phyloP scores from a whole-genome alignment of 2,888 invertebrate genomes.

The Pterobdella sp. region DNA sequence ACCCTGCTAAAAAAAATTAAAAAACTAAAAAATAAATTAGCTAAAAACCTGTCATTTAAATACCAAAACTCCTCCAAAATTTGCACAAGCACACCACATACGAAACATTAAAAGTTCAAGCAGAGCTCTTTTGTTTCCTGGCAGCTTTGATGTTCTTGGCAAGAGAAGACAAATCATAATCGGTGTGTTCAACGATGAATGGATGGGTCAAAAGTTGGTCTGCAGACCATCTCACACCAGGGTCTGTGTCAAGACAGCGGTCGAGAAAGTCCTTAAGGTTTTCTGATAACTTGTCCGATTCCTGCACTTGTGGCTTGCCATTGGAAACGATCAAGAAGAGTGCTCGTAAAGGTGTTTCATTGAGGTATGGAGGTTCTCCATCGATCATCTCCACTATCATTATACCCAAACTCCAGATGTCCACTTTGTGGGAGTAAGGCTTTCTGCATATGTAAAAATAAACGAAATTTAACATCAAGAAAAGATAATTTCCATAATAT shows the following conservation, averaged over 20 bases:
- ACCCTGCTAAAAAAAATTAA: too few species aligned
- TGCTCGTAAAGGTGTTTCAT: conserved; percentile 87
- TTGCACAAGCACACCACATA: too few species aligned
- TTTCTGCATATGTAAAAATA: conserved; percentile 66
- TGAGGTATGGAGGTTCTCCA: conserved; percentile 96
- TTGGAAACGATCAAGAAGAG: conserved; percentile 32
- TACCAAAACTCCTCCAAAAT: too few species aligned
- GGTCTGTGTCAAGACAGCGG: conserved; percentile 56
- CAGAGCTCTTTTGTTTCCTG: conserved; percentile 40
- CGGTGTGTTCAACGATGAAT: conserved; percentile 85
- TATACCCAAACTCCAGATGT: conserved; percentile 94
- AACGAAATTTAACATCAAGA: background rate
- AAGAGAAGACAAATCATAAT: conserved; percentile 74
- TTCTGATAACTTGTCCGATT: conserved; percentile 68
- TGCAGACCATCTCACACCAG: conserved; percentile 55
- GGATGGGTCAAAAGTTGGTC: conserved; percentile 66
- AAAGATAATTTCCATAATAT: background rate
- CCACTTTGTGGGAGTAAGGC: conserved; percentile 95
- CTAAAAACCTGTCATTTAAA: too few species aligned
- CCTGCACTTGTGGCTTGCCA: conserved; percentile 80
- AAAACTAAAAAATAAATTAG: too few species aligned
- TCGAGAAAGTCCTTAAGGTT: conserved; percentile 38
- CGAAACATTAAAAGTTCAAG: background rate
- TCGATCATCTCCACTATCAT: conserved; percentile 99
- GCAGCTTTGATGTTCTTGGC: conserved; percentile 73